A percentile compares a stretch with the other conserved stretches of the same genome.
These are phyloP conservation scores for Pemphigus obesinymphae DNA, from an alignment of 1,140 invertebrate species.

Conservation along the genomic window DNA sequence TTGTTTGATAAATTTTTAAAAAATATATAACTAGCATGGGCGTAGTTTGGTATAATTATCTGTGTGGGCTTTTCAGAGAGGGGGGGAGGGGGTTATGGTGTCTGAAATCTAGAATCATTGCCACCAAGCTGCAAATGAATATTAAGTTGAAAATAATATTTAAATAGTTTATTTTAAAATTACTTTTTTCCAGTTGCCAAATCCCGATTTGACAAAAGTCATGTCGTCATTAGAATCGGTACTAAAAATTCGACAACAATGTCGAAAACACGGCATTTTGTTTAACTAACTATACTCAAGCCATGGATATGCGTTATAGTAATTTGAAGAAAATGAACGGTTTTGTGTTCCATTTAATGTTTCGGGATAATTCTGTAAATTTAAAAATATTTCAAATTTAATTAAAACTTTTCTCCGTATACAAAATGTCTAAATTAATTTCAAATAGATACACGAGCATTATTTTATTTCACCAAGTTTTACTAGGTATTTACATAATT, in stretches of 20 bases:
- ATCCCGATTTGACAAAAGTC: not conserved
- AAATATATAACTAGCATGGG: no score
- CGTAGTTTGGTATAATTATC: no score
- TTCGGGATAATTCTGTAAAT: not conserved
- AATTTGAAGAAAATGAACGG: conserved; percentile 4
- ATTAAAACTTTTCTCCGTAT: no score
- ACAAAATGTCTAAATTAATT: no score
- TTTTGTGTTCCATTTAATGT: not conserved
- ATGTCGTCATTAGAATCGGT: not conserved
- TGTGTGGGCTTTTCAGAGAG: no score
- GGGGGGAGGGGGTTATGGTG: no score
- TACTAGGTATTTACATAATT: not conserved
- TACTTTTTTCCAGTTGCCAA: conserved; percentile 13
- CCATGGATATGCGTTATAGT: not conserved
- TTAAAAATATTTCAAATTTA: no score
- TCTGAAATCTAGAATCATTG: no score
- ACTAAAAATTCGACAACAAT: conserved; percentile 7
- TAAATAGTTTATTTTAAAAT: no score
- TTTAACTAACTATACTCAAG: conserved; percentile 14
- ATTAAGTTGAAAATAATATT: conserved; percentile 2
- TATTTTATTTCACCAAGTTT: conserved; percentile 1
- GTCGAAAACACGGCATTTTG: not conserved
- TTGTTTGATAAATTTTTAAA: no score
- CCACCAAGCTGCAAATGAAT: no score
- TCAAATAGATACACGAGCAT: not conserved